Conservation (phyloP, 30 jellyfish, hydroid and myxozoan species). For the Sanderia malayensis region DNA sequence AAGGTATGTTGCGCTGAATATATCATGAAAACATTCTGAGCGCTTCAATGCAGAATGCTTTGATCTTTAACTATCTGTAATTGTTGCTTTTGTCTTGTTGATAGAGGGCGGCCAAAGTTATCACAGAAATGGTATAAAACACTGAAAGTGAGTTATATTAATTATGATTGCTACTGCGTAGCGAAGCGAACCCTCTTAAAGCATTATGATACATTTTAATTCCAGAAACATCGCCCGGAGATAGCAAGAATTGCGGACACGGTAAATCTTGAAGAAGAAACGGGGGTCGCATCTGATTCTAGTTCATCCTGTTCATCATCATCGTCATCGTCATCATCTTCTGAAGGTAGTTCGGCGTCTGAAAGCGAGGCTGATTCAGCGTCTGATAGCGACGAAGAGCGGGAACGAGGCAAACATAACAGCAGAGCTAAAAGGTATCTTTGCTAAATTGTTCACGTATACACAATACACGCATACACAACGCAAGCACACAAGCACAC, state of each 20-base stretch:
- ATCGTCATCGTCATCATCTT: constrained; percentile 75
- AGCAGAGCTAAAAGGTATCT: constrained; percentile 71
- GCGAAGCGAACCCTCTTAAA: too few relatives aligned
- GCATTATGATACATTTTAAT: too few relatives aligned
- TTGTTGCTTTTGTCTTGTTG: neutral
- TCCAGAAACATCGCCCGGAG: constrained; percentile 93
- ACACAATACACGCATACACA: too few relatives aligned
- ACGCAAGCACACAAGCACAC: too few relatives aligned
- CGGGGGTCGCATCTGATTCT: constrained; percentile 96
- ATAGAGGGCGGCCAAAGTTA: constrained; percentile 91
- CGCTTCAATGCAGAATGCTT: too few relatives aligned
- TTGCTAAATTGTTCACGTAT: too few relatives aligned
- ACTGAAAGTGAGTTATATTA: constrained; percentile 57
- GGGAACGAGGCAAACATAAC: constrained; percentile 63
- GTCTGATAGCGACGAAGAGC: constrained; percentile 72
- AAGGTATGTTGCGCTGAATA: too few relatives aligned
- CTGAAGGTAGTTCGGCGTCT: constrained; percentile 56
- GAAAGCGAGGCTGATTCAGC: constrained; percentile 74
- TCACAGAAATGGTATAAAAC: constrained; percentile 84
- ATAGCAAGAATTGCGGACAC: constrained; percentile 81
- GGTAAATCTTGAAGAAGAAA: constrained; percentile 65
- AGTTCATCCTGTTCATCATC: constrained; percentile 90
- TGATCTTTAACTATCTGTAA: too few relatives aligned
- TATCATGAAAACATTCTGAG: too few relatives aligned
- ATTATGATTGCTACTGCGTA: too few relatives aligned